Percentiles rank a stretch among this genome's conserved stretches.
Evolutionary conservation across 2,797 vertebrate species (phyloP).

Genomic region (Benthosema pterotum): DNA sequence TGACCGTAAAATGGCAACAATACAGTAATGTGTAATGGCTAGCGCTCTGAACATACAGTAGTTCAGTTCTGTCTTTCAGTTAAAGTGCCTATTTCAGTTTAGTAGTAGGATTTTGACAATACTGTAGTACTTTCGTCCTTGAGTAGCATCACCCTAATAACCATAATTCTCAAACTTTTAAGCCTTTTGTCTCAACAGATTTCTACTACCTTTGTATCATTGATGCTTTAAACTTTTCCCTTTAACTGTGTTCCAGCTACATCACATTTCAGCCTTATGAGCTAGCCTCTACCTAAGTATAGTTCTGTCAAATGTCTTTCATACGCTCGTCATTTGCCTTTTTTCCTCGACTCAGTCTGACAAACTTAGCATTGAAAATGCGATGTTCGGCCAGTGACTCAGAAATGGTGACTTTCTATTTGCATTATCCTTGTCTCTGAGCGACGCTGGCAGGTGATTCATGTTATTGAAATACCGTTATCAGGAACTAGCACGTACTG

Average conservation of each 20-base stretch:
- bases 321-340: constrained; percentile 9
- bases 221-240: constrained; percentile 33
- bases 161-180: too few species aligned
- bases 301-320: neutral
- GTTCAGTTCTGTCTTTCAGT: constrained; percentile 41
- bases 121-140: neutral
- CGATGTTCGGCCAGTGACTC: constrained; percentile 7
- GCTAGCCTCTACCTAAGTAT: constrained; percentile 23
- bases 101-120: constrained; percentile 24
- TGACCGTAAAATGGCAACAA: too few species aligned
- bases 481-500: constrained; percentile 40
- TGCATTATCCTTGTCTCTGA: neutral
- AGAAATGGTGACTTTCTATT: constrained; percentile 16
- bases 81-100: constrained; percentile 74
- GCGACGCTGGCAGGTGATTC: constrained; percentile 34
- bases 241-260: constrained; percentile 29
- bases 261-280: constrained; percentile 61
- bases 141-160: too few species aligned
- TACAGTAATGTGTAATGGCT: constrained; percentile 1
- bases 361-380: constrained; percentile 15
- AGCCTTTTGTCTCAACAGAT: constrained; percentile 34
- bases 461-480: constrained; percentile 42
- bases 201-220: constrained; percentile 44
- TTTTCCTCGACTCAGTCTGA: constrained; percentile 18
- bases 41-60: constrained; percentile 1